Evolutionary conservation across 2,113 vertebrate species (phyloP), one percentile per base, ranked within the genome.

Genomic region (Chaetorhynchus papuensis): DNA sequence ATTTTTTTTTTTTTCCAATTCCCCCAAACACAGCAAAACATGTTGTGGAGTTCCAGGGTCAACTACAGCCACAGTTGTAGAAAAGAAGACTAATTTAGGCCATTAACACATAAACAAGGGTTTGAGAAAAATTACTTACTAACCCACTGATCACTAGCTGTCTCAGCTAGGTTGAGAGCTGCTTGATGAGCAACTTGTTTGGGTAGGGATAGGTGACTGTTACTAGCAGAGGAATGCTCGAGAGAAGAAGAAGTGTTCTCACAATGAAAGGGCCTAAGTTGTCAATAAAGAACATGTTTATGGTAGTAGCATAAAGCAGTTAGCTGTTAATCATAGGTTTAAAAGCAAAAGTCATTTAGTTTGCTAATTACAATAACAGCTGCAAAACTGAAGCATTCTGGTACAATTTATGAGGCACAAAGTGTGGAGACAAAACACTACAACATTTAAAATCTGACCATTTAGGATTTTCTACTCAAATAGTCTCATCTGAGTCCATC

Each of bases 321-420:
- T 90, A 83, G 47, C 56, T 81, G 68, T 80, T 75, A 95, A 83
- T 86, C 82, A 93, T 0, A 0, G 30, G 19, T 85, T 83, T 78
- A 92, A 83, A 93, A 77, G 59, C 31, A 76, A 47, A 93, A 83
- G 53, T 44, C 1, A 83, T 93, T 93, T 78, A 94, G 64, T 61
- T 93, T 88, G 68, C 42, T 94, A 92, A 94, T 86, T 88, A 90
- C 27, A 70, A 47, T 77, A 91, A 86, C 71, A 93, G 76, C 39
- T 78, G 75, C 44, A 88, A 94, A 90, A 92, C 3, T 47, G 76
- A 93, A 78, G 52, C 83, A 88, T 92, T 90, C 63, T 66, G 78
- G 47, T 95, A 60, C 68, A 90, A 52, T 94, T 93, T 93, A 90
- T 88, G 79, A 93, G 31, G 33, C 63, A 70, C 3, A 4, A 93